These are phyloP conservation scores for Papilio glaucus DNA, from an alignment of 1,140 invertebrate species.

Conservation along the genomic window DNA sequence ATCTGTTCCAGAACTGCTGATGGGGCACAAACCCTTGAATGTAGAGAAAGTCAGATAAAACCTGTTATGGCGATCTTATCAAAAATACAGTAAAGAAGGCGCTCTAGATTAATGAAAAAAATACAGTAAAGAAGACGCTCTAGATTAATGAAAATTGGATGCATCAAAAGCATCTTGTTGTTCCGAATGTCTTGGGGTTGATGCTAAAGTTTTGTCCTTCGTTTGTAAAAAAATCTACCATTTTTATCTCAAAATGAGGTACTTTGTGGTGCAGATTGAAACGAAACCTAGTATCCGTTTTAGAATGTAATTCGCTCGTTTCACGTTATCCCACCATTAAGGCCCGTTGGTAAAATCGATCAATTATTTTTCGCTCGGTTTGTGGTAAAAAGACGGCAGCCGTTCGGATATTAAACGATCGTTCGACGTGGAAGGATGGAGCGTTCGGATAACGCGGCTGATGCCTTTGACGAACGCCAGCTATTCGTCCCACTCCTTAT, in stretches of 20 bases:
- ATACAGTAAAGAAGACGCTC: too few species aligned
- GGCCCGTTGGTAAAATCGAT: constrained; percentile 65
- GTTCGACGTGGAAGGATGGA: constrained; percentile 70
- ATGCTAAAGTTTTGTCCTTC: not conserved
- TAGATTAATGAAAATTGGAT: too few species aligned
- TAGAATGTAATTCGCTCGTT: constrained; percentile 50
- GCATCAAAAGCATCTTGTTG: not conserved
- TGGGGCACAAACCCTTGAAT: too few species aligned
- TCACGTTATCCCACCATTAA: constrained; percentile 71
- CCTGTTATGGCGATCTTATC: too few species aligned
- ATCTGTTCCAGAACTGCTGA: too few species aligned
- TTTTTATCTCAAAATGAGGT: not conserved
- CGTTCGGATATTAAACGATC: constrained; percentile 75
- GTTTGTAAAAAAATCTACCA: constrained; percentile 1
- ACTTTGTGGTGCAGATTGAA: constrained; percentile 49
- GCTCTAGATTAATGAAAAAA: too few species aligned
- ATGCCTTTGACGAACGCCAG: constrained; percentile 70
- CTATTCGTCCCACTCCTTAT: constrained; percentile 68
- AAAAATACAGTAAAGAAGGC: too few species aligned
- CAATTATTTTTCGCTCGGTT: constrained; percentile 74
- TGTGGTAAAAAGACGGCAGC: constrained; percentile 70
- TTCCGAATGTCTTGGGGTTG: not conserved
- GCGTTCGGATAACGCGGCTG: constrained; percentile 49
- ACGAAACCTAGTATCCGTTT: constrained; percentile 43
- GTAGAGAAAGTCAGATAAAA: too few species aligned